Evolutionary conservation across 2,113 vertebrate species (phyloP).

Genomic region (Festucalex cinctus): DNA sequence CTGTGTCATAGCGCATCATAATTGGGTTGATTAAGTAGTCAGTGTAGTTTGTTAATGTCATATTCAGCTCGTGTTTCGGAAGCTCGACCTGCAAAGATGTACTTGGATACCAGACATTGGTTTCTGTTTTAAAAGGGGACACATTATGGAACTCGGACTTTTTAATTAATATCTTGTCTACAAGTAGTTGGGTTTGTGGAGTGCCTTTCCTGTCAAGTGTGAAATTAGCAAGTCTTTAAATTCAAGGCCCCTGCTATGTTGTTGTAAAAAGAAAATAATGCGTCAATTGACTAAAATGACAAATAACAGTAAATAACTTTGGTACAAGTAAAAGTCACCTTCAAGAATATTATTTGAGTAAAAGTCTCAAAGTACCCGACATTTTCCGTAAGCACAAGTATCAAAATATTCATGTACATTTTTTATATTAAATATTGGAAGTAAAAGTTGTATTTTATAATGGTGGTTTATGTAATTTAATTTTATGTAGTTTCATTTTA

Average conservation of each 20-base stretch:
- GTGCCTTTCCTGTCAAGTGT: not conserved
- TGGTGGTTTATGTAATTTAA: no score
- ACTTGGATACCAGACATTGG: not conserved
- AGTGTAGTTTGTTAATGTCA: not conserved
- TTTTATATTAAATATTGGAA: no score
- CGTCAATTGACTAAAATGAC: no score
- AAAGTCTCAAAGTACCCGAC: no score
- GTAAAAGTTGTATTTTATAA: no score
- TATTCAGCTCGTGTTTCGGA: not conserved
- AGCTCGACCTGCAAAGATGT: not conserved
- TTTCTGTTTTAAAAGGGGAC: not conserved
- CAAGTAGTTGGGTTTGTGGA: not conserved
- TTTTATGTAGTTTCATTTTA: no score
- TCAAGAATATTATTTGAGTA: no score
- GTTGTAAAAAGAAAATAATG: not conserved
- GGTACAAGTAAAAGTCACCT: no score
- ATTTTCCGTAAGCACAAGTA: no score
- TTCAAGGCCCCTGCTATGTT: no score
- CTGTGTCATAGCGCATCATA: not conserved
- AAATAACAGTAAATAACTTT: no score
- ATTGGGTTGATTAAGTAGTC: conserved; percentile 16
- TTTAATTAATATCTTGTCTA: not conserved
- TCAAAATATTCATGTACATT: no score
- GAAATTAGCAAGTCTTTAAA: not conserved
- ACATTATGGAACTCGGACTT: not conserved